Conservation (phyloP, 2,113 vertebrate genomes). For the Phylloscopus trochiloides region DNA sequence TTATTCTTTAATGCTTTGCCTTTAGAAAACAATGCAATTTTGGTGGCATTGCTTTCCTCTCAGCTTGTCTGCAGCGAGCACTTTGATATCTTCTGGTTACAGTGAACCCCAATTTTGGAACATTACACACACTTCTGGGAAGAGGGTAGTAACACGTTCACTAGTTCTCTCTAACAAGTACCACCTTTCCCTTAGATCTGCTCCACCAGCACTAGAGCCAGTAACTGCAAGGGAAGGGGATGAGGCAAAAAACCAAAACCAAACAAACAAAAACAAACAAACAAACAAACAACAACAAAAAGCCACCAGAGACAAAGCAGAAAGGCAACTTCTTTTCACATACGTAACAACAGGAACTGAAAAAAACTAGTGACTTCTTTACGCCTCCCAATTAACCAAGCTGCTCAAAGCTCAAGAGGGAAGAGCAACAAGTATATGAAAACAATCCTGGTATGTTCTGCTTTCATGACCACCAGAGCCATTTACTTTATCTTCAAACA, state of each 20-base stretch:
- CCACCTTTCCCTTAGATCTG: not conserved
- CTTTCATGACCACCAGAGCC: not conserved
- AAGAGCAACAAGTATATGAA: not conserved
- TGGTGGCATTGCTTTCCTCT: not conserved
- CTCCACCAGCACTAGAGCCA: not conserved
- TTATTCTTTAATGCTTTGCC: not conserved
- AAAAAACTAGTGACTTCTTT: not conserved
- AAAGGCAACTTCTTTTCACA: not conserved
- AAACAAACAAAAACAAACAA: not conserved
- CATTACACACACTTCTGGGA: not conserved
- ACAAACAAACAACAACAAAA: not conserved
- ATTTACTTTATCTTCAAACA: not conserved
- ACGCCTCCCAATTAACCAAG: not conserved
- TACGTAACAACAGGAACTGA: not conserved
- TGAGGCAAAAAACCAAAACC: not conserved
- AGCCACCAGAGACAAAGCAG: not conserved
- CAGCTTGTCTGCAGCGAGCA: rapidly evolving
- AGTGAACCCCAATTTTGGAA: not conserved
- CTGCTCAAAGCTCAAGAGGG: not conserved
- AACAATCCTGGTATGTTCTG: not conserved
- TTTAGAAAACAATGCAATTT: not conserved
- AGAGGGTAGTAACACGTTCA: not conserved
- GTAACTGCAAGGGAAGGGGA: not conserved
- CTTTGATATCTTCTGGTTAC: not conserved
- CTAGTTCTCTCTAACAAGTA: not conserved